Conservation (phyloP, 1,140 invertebrate genomes). For the Orius laevigatus region DNA sequence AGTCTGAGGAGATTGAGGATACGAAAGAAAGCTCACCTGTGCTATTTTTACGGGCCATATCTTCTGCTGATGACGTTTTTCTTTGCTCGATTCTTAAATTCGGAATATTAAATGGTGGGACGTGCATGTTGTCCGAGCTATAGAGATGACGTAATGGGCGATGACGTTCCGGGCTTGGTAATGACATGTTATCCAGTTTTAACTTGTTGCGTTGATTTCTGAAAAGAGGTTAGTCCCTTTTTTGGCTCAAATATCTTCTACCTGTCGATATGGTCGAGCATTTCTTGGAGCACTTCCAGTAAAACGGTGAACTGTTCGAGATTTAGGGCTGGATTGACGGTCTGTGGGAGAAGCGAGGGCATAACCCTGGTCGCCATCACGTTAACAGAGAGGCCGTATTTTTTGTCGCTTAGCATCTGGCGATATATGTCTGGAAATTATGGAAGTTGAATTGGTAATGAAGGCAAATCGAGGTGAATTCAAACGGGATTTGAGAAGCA, state of each 20-base stretch:
- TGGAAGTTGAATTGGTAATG: not conserved
- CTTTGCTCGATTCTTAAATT: conserved; percentile 67
- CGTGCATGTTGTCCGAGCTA: conserved; percentile 72
- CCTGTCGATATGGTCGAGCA: conserved; percentile 82
- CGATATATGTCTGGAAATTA: conserved; percentile 71
- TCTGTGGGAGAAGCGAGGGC: conserved; percentile 79
- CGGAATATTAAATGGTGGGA: conserved; percentile 67
- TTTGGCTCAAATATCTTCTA: conserved; percentile 18
- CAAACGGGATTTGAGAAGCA: no score
- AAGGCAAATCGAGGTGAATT: not conserved
- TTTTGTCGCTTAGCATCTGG: conserved; percentile 78
- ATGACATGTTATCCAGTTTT: conserved; percentile 57
- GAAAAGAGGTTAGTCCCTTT: conserved; percentile 5
- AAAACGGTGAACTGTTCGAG: conserved; percentile 77
- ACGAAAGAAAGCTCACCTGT: conserved; percentile 31
- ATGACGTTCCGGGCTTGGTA: conserved; percentile 59
- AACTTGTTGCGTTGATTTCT: conserved; percentile 67
- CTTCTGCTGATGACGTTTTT: conserved; percentile 73
- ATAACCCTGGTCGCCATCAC: conserved; percentile 87
- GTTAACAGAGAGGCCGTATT: conserved; percentile 79
- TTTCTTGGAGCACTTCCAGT: conserved; percentile 81
- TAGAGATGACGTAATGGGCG: conserved; percentile 61
- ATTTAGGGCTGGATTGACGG: conserved; percentile 76
- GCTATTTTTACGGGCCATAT: conserved; percentile 73
- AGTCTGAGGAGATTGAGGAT: no score